Base-by-base conservation (phyloP, 2,797 vertebrate species). In the Myotis pilosus region DNA sequence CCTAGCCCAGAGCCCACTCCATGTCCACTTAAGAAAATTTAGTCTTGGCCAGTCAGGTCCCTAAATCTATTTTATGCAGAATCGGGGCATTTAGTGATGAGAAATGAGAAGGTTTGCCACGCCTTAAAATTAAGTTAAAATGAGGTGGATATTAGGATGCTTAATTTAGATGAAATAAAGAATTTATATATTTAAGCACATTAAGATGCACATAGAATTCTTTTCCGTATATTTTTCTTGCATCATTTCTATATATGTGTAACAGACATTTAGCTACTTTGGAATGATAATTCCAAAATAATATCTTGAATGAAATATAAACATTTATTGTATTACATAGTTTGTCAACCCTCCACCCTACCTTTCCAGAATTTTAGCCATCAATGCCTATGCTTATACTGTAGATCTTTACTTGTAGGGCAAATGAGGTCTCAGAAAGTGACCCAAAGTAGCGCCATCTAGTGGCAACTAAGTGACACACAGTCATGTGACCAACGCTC, bases 361-460 rank as follows among this genome's bases (percentile, higher is more conserved):
- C n/a, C 0, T 0, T 5, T 6, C 82, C 60, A 2, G 30, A 72
- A 90, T 82, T 76, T 89, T 93, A 92, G 62, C 4, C 20, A 80
- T 89, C 36, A 89, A 5, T 79, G 33, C 17, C 41, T 89, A 11
- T 68, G 49, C 6, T 80, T 80, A 57, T 30, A 41, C 8, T 64
- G 5, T 60, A 81, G 49, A 36, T 13, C 33, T 91, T 91, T 88
- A 90, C 79, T 91, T 71, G 33, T 12, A 79, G 51, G 19, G 2
- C 30, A 9, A 16, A 47, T 20, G 5, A 28, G 69, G 51, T 68
- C 20, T 86, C 19, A 55, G 19, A 89, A 6, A 57, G 30, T 19
- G 72, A 68, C 64, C 90, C 82, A 75, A 86, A 94, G 33, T n/a
- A 91, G 60, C 75, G 30, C 57, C 83, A 76, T 92, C 75, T 92